These are phyloP conservation scores for Malthinus flaveolus DNA, from an alignment of 2,888 invertebrate species.

Conservation along the genomic window DNA sequence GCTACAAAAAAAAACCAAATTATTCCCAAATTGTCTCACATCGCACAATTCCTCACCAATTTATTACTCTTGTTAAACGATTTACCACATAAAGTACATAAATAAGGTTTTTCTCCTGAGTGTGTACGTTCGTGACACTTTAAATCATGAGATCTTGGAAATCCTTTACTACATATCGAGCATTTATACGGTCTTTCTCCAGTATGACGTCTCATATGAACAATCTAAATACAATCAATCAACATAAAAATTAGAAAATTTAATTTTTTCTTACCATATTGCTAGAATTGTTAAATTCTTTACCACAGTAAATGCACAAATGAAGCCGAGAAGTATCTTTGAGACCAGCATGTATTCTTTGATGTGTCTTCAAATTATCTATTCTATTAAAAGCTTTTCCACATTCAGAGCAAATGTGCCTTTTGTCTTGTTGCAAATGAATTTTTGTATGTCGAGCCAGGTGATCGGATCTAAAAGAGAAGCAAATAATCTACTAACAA, in stretches of 20 bases:
- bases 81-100: slow-evolving; percentile 54
- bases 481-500: neutral
- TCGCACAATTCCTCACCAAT: slow-evolving; percentile 44
- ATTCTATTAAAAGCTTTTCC: slow-evolving; percentile 64
- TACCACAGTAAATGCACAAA: slow-evolving; percentile 55
- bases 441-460: slow-evolving; percentile 66
- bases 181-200: slow-evolving; percentile 55
- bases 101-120: slow-evolving; percentile 54
- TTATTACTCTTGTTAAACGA: slow-evolving; percentile 56
- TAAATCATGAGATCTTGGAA: slow-evolving; percentile 54
- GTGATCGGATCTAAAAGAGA: slow-evolving; percentile 62
- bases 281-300: slow-evolving; percentile 56
- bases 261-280: slow-evolving; percentile 50
- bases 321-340: slow-evolving; percentile 52
- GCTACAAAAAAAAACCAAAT: slow-evolving; percentile 37
- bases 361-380: slow-evolving; percentile 53
- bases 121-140: slow-evolving; percentile 56
- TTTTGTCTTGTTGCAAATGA: slow-evolving; percentile 57
- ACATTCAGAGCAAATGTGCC: slow-evolving; percentile 64
- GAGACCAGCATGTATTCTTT: slow-evolving; percentile 51
- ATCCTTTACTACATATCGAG: slow-evolving; percentile 53
- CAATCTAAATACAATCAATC: slow-evolving; percentile 47
- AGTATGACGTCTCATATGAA: slow-evolving; percentile 55
- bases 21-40: neutral
- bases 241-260: neutral